Evolutionary conservation across 2,113 vertebrate genomes (phyloP), one percentile per base, ranked within the genome.

Genomic region (Actenoides hombroni): DNA sequence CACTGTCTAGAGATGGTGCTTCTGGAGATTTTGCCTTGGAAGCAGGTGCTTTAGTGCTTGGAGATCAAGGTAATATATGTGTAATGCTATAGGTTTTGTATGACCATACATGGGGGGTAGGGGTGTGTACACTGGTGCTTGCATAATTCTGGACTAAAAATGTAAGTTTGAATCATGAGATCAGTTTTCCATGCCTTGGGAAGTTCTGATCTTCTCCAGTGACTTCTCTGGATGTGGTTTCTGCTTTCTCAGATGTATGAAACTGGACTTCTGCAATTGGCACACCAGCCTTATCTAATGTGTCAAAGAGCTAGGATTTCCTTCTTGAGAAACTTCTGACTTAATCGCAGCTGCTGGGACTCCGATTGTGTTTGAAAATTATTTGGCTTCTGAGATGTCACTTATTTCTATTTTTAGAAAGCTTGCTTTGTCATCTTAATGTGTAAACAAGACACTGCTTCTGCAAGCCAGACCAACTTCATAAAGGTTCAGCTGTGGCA

Each of bases 21-120:
- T 99, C 99, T 86, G 99, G 99, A 86, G 99, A 99, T 92, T 99
- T 98, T 96, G 98, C 99, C 78, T 97, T 99, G 91, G 99, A 99
- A 98, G 99, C 99, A 25, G 99, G 99, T 82, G 99, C 99, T 28
- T 98, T 99, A 70, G 99, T 99, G 68, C 98, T 99, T 95, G 99
- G 99, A 89, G 99, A 99, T 97, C 99, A 99, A 99, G 99, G 99
- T 99, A 98, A 57, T 24, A 8, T 9, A 4, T 29, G 13, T 54
- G 11, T 51, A 65, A 56, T 28, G 23, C 19, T 57, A 63, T 13
- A 57, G 74, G 31, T 37, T 76, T 81, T 77, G 9, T 53, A 11
- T 31, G 39, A 28, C 44, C 5, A 1, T 7, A 29, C 26, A 8
- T 26, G n/a, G 18, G 9, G 51, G 29, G 24, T 4, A 6, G 48